Evolutionary conservation across 2,888 invertebrate genomes (phyloP), one percentile per base, ranked within the genome.

Genomic region (Dorcus hopei): DNA sequence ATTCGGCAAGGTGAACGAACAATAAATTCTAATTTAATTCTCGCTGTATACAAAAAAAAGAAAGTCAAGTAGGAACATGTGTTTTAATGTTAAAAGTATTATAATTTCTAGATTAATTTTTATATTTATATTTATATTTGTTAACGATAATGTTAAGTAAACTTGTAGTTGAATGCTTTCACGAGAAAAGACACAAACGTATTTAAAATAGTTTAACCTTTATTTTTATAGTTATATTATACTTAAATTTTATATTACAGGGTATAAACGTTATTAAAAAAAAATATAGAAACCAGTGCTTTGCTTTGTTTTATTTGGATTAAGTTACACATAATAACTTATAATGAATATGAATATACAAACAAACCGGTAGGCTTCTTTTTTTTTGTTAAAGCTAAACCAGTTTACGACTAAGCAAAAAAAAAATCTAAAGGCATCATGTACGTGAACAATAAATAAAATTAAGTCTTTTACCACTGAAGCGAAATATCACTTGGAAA

Each of bases 351-450:
- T 54, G 38, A 54, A 54, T 45, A 54, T 47, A 45, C 38, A 54
- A 54, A 54, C 54, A 54, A 47, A 54, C 54, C 54, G 42, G 54
- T 45, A 45, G 47, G 38, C n/a, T 45, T 38, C 14, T 48, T 45
- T 54, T 54, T n/a, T 52, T 45, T 45, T 54, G 45, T 23, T 45
- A 26, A 54, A 47, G 54, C 54, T 54, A 54, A 54, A 54, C 54
- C 54, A 54, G 54, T 54, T 54, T 54, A 54, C 23, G 41, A 16
- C 45, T 54, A 54, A 54, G 54, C 54, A 38, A 45, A 54, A 47
- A 45, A 48, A 45, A 48, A 51, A 33, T 33, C 26, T 33, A 33
- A 33, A 45, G 9, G 23, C 45, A 45, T 45, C 23, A n/a, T 23
- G 23, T 45, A 45, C 23, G 45, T 45, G 16, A 19, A 45, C 45